A percentile compares a stretch with the other conserved stretches of the same genome.
phyloP scores from a whole-genome alignment of 2,113 vertebrate genomes.

The Neolamprologus kungweensis region DNA sequence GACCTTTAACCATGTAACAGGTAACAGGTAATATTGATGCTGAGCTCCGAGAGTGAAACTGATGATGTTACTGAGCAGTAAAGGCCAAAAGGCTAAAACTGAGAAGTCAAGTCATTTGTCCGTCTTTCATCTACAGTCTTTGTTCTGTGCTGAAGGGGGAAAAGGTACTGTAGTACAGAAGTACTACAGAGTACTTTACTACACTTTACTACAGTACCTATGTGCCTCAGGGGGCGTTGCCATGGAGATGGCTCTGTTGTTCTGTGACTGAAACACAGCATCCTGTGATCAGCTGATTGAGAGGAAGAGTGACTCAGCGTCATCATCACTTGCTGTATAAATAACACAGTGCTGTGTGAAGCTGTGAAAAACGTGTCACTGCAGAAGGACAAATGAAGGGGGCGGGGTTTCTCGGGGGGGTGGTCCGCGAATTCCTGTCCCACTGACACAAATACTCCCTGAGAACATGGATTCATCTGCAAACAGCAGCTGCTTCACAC shows the following conservation, averaged over 20 bases:
- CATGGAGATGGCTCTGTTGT: neutral
- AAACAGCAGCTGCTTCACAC: neutral
- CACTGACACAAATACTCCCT: neutral
- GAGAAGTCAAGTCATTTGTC: neutral
- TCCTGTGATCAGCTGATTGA: neutral
- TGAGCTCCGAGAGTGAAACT: neutral
- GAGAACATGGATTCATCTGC: neutral
- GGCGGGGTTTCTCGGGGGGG: neutral
- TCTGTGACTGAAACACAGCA: neutral
- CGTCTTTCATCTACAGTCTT: neutral
- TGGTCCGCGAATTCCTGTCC: neutral
- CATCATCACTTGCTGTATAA: neutral
- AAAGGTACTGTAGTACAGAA: neutral
- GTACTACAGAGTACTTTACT: neutral
- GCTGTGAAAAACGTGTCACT: neutral
- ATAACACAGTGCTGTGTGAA: neutral
- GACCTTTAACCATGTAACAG: neutral
- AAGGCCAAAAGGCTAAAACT: neutral
- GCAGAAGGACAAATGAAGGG: neutral
- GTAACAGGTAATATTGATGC: neutral
- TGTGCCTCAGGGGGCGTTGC: neutral
- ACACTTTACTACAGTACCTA: neutral
- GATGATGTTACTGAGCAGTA: neutral
- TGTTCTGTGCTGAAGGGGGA: fast-evolving
- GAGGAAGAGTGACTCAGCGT: neutral